A percentile compares a stretch with the other conserved stretches of the same genome.
Conservation (phyloP, 2,113 vertebrate species). For the Leptobrachium ailaonicum region DNA sequence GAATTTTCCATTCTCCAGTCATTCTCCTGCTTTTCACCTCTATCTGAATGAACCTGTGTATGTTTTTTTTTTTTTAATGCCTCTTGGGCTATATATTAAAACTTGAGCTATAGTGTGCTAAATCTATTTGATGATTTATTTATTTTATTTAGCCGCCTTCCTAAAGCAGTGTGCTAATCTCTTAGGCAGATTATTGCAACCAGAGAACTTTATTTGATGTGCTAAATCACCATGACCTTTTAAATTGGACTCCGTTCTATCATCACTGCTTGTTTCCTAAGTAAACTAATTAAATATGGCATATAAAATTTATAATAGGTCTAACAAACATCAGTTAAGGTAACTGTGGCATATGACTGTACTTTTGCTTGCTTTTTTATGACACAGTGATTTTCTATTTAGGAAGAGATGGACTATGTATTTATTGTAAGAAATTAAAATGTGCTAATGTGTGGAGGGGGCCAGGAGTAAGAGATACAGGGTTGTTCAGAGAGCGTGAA, state of each 20-base stretch:
- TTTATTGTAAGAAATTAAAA: too few species aligned
- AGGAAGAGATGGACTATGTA: too few species aligned
- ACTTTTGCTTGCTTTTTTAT: background rate
- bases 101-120: background rate
- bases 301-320: conserved; percentile 8
- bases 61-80: background rate
- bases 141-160: conserved; percentile 33
- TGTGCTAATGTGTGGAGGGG: too few species aligned
- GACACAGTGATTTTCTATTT: too few species aligned
- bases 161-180: conserved; percentile 37
- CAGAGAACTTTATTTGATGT: conserved; percentile 47
- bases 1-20: too few species aligned
- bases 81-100: conserved; percentile 13
- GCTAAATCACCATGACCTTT: conserved; percentile 47
- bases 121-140: conserved; percentile 40
- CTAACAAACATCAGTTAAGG: conserved; percentile 14
- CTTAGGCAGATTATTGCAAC: conserved; percentile 43
- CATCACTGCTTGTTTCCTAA: conserved; percentile 26
- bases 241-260: conserved; percentile 36
- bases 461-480: too few species aligned
- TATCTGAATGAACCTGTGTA: too few species aligned
- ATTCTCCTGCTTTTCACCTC: too few species aligned
- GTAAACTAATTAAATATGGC: conserved; percentile 41
- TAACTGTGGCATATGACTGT: conserved; percentile 9
- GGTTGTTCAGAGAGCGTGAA: too few species aligned